Evolutionary conservation across 2,113 vertebrate genomes (phyloP).

Genomic region (Callaeas wilsoni): DNA sequence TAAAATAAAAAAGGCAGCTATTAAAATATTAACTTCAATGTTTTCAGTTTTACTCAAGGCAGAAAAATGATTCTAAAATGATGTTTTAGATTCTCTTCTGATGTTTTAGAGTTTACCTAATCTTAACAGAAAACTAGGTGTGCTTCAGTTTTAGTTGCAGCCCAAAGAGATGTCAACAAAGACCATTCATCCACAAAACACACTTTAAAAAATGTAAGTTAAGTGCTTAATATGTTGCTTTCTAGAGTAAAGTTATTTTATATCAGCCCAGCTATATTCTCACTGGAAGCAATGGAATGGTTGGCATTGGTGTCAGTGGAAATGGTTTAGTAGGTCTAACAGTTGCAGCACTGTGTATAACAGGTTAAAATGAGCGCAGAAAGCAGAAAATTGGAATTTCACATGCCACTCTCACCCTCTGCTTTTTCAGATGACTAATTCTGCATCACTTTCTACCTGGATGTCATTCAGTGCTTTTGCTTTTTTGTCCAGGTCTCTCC

Average conservation of each 20-base stretch:
- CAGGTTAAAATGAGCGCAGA: not conserved
- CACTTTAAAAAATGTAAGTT: not conserved
- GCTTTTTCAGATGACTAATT: not conserved
- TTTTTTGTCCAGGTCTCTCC: not conserved
- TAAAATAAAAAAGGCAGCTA: not conserved
- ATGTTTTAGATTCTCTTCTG: not conserved
- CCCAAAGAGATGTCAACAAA: not conserved
- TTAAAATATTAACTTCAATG: not conserved
- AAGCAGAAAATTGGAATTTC: not conserved
- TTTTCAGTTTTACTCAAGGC: not conserved
- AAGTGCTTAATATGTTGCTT: not conserved
- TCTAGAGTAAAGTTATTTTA: not conserved
- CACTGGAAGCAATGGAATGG: not conserved
- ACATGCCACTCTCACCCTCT: not conserved
- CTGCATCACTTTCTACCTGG: not conserved
- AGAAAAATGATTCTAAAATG: not conserved
- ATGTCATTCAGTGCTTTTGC: accelerated
- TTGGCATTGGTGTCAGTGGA: not conserved
- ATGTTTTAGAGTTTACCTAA: not conserved
- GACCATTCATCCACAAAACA: not conserved
- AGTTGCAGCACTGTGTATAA: not conserved
- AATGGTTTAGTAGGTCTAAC: not conserved
- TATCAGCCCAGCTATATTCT: not conserved
- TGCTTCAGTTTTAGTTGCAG: not conserved
- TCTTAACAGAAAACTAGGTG: not conserved